Base-by-base conservation (phyloP, 2,113 vertebrate species). In the Etia nguti region DNA sequence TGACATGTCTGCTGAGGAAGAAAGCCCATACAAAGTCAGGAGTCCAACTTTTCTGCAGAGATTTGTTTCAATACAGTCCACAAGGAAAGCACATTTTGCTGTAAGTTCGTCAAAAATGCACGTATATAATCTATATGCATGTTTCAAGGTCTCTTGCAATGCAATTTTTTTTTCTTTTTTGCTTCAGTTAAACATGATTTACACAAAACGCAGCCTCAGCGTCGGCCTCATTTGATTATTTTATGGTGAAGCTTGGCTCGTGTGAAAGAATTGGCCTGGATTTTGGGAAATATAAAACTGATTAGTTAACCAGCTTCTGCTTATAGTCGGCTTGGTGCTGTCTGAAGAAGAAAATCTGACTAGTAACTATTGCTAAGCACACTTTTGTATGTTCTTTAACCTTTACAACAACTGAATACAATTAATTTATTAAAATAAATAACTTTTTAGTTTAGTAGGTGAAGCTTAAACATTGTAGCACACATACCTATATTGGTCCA, bases 401-500 rank as follows among this genome's bases (percentile, higher is more conserved):
- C 12, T 70, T 70, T 36, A n/a, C 0, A 65, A 36, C 36, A 12
- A 65, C 60, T 10, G 1, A 52, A 20, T 20, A 65, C 31, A 38
- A 13, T 65, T 38, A 12, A 38, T 65, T 65, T 0, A 65, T 5
- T 65, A 65, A 65, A 38, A 38, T 62, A 62, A 62, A 36, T 65
- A 65, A 0, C 41, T 48, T 75, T 26, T 48, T 75, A 48, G 29
- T 48, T 75, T 75, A 48, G 1, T 11, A 75, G 22, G 46, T 1
- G 13, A 43, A 16, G 70, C 24, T 75, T 48, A 75, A 75, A 48
- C 15, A 75, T 46, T 24, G 5, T 48, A 29, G 24, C 8, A 70
- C 12, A 43, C 13, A 70, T 16, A 2, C 38, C 3, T 24, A 0
- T 0, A 0, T 70, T 70, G 24, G 1, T 68, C n/a, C n/a, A 24